Percentiles rank a stretch among this genome's conserved stretches.
phyloP scores from a whole-genome alignment of 2,888 invertebrate species.

The Stomorhina lunata region DNA sequence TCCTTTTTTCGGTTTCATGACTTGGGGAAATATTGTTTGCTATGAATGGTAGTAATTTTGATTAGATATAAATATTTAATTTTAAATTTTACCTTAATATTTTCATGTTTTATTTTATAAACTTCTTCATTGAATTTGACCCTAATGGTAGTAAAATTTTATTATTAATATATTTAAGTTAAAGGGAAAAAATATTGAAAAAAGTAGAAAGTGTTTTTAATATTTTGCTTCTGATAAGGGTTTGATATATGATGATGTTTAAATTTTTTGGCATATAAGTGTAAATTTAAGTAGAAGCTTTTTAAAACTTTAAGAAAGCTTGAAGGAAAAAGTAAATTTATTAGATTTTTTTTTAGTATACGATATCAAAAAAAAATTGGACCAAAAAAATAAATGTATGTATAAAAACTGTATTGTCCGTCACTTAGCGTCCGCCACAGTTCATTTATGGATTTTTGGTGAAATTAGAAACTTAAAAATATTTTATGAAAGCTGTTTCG shows the following conservation, averaged over 20 bases:
- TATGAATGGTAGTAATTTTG: constrained; percentile 32
- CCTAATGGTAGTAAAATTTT: constrained; percentile 25
- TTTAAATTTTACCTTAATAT: constrained; percentile 28
- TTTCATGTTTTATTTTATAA: background rate
- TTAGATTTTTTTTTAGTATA: too few relatives aligned
- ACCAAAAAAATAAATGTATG: too few relatives aligned
- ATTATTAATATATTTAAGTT: background rate
- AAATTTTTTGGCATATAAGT: too few relatives aligned
- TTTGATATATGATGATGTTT: background rate
- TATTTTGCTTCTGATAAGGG: constrained; percentile 1
- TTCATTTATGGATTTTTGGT: too few relatives aligned
- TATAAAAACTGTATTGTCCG: too few relatives aligned
- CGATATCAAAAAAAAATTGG: too few relatives aligned
- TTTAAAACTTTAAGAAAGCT: too few relatives aligned
- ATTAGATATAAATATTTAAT: constrained; percentile 64
- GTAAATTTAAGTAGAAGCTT: too few relatives aligned
- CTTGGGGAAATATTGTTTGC: constrained; percentile 7
- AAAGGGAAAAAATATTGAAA: background rate
- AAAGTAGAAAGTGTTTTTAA: background rate
- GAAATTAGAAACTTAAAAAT: too few relatives aligned
- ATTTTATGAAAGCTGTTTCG: too few relatives aligned
- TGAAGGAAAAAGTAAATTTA: too few relatives aligned
- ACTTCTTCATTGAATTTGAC: background rate
- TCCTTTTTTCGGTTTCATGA: background rate
- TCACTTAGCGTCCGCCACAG: too few relatives aligned